Base-by-base conservation (phyloP, 1,140 invertebrate species). In the Polyergus mexicanus region DNA sequence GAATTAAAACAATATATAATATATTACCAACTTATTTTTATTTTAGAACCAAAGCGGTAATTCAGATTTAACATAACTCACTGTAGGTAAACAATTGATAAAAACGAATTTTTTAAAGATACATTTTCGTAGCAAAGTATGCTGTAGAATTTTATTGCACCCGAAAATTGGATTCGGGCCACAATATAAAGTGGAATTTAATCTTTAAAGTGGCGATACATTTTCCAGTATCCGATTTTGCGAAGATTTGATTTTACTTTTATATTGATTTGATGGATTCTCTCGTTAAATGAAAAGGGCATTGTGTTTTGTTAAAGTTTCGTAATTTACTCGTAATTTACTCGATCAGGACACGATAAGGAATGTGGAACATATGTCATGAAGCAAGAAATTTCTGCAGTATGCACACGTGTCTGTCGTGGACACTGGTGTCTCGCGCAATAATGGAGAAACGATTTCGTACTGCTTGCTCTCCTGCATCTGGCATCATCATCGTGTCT, bases 311-410 rank as follows among this genome's bases (percentile, higher is more conserved):
- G 13, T 25, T 35, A 68, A 87, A 87, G 66, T 88, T 87, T 77
- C 44, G 16, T n/a, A n/a, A n/a, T n/a, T n/a, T n/a, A n/a, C n/a
- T 66, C 32, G 38, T 62, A 86, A 84, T 87, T 88, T 87, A 72
- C 22, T 72, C 58, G 65, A 77, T 83, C 78, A 44, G 60, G 25
- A 60, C 68, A 35, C 72, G n/a, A 32, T 44, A 81, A 44, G 86
- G 62, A 83, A 83, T 83, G 60, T 22, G 41, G 28, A 66, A 78
- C 60, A 85, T 60, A 32, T 54, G 72, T 47, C 85, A 68, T 51
- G 47, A 56, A 8, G 35, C 66, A 65, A 65, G 69, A 75, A 75
- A 86, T 86, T 83, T 84, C 58, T 84, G 60, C 16, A 83, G 54
- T 84, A 84, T 86, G 80, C 80, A 76, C 68, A 84, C 69, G 69